Conservation (phyloP, 2,888 invertebrate species). For the Drosophila kanekoi region DNA sequence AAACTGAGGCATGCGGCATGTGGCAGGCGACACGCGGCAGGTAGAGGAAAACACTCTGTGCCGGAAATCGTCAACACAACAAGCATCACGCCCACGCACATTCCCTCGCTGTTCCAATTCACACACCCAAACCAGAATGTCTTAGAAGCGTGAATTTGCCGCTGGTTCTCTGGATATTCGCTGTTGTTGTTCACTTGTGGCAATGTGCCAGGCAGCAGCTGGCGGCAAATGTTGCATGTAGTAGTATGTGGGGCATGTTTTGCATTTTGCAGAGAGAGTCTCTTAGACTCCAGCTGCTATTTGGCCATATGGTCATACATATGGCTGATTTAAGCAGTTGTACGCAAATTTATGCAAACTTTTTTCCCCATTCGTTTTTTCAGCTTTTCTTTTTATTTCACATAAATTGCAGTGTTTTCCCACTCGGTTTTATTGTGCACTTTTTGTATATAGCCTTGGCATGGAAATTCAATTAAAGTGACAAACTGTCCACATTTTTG, state of each 20-base stretch:
- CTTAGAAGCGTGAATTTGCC: conserved; percentile 71
- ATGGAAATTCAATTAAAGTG: conserved; percentile 81
- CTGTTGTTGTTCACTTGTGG: conserved; percentile 39
- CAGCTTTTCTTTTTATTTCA: conserved; percentile 25
- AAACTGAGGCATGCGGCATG: conserved; percentile 5
- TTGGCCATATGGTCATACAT: conserved; percentile 30
- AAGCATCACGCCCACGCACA: conserved; percentile 5
- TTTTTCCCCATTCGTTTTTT: conserved; percentile 22
- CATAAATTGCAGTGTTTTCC: conserved; percentile 52
- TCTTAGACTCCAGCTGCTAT: conserved; percentile 27
- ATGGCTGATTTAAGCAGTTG: conserved; percentile 67
- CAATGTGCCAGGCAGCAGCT: conserved; percentile 61
- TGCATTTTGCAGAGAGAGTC: conserved; percentile 56
- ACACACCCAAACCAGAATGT: conserved; percentile 33
- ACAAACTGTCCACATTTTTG: conserved; percentile 81
- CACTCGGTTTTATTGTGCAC: conserved; percentile 44
- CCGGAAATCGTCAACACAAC: conserved; percentile 70
- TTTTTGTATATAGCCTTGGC: conserved; percentile 46
- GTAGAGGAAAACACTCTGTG: conserved; percentile 34
- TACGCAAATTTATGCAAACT: conserved; percentile 69
- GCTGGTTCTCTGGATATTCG: conserved; percentile 35
- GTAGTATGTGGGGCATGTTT: conserved; percentile 65
- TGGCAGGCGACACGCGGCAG: conserved; percentile 9
- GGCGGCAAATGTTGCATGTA: conserved; percentile 32
- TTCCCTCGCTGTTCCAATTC: background rate